Evolutionary conservation across 2,797 vertebrate genomes (phyloP).

Genomic region (Notolabrus celidotus): DNA sequence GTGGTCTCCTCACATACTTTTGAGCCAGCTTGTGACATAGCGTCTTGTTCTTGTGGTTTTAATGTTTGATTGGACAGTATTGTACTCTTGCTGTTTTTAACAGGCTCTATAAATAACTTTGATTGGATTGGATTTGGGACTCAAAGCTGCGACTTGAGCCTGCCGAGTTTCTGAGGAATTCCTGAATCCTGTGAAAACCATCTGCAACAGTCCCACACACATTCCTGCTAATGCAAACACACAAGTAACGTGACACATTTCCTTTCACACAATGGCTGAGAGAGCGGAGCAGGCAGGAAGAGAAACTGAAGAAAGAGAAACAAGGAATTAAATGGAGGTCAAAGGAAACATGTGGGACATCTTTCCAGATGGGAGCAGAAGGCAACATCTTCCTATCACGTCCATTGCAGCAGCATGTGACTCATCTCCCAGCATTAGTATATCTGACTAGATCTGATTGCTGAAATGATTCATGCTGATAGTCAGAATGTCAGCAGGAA

Average conservation of each 20-base stretch:
- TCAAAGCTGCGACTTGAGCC: not conserved
- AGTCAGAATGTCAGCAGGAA: conserved; percentile 16
- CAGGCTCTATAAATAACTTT: too few relatives aligned
- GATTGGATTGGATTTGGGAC: not conserved
- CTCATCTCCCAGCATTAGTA: conserved; percentile 18
- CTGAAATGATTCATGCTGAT: conserved; percentile 33
- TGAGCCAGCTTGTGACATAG: too few relatives aligned
- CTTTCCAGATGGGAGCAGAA: conserved; percentile 36
- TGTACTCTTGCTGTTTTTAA: too few relatives aligned
- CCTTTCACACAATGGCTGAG: conserved; percentile 62
- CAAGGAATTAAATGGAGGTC: conserved; percentile 20
- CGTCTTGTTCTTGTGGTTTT: too few relatives aligned
- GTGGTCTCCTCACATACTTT: too few relatives aligned
- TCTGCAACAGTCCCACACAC: conserved; percentile 49
- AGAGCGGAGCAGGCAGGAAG: conserved; percentile 40
- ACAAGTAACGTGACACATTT: conserved; percentile 62
- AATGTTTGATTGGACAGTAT: too few relatives aligned
- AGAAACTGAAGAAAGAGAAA: conserved; percentile 27
- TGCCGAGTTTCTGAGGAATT: conserved; percentile 24
- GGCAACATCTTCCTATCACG: conserved; percentile 42
- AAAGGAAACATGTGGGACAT: conserved; percentile 53
- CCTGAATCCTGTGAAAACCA: conserved; percentile 37
- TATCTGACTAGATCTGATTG: conserved; percentile 24
- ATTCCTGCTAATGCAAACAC: conserved; percentile 64
- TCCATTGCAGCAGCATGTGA: conserved; percentile 34